Base-by-base conservation (phyloP, 23 tunicate genomes). In the Trididemnum nubilum region DNA sequence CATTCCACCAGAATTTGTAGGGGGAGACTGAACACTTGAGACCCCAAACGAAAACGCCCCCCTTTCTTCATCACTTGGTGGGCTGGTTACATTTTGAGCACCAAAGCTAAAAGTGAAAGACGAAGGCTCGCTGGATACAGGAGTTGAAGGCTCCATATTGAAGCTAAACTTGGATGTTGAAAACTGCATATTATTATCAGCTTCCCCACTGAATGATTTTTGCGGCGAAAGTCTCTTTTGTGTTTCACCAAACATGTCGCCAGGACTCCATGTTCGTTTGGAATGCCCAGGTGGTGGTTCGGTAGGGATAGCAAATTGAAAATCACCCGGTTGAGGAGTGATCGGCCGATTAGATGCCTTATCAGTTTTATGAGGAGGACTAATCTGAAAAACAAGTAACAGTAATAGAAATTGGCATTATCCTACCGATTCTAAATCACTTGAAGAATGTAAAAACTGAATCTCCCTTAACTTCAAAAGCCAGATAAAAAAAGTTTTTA, bases 271-370 rank as follows among this genome's bases (percentile, higher is more conserved):
- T 5, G 4, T 38, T 2, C 31, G 78, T 26, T 73, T 73, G 29
- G 3, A 21, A 37, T 40, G 78, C 37, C 58, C 32, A n/a, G 78
- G 78, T 2, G 78, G 58, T 2, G 58, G 78, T 2, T 73, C 58
- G 29, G 58, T 73, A 7, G 78, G 78, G 21, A 73, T 58, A 37
- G 78, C 78, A 40, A 73, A 73, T 38, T 73, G 57, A 38, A 73
- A 73, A 69, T 69, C 75, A 38, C 23, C 23, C 75, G 69, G 7
- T 23, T n/a, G n/a, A n/a, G n/a, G n/a, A n/a, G n/a, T n/a, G n/a
- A n/a, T n/a, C n/a, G 25, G 25, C n/a, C 25, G n/a, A 63, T n/a
- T 32, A 38, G 39, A 7, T 30, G 19, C 9, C 38, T 34, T 7
- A 7, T 23, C 75, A 34, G 15, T 69, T 18, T 23, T 31, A 7